These are phyloP conservation scores for Scrobipalpa costella DNA, from an alignment of 2,888 invertebrate species.

Conservation along the genomic window DNA sequence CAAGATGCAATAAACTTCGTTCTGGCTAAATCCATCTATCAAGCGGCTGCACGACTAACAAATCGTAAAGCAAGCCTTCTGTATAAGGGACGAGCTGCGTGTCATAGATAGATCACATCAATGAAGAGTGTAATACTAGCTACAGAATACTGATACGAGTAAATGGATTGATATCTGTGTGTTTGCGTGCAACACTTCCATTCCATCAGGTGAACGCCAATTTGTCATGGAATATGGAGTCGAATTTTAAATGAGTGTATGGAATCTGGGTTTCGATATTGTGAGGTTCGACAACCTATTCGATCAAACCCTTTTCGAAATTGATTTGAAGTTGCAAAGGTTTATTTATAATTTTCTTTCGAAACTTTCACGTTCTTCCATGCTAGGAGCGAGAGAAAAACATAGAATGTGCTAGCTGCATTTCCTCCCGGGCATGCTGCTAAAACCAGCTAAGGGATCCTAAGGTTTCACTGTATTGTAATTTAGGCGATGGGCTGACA, in stretches of 20 bases:
- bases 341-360: neutral
- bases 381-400: too few species aligned
- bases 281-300: slow-evolving; percentile 4
- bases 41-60: neutral
- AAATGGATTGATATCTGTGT: neutral
- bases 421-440: too few species aligned
- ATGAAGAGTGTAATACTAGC: neutral
- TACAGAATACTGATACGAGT: neutral
- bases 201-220: neutral
- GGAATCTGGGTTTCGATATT: neutral
- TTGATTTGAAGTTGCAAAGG: neutral
- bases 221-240: slow-evolving; percentile 1
- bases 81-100: neutral
- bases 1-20: neutral
- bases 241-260: neutral
- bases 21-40: slow-evolving; percentile 2
- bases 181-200: slow-evolving; percentile 5
- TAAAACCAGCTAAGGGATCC: too few species aligned
- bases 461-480: too few species aligned
- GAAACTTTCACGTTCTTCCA: neutral
- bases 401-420: too few species aligned
- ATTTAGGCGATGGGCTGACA: too few species aligned
- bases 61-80: neutral
- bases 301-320: neutral
- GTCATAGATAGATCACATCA: neutral